Evolutionary conservation across 1,140 invertebrate genomes (phyloP).

Genomic region (Drosophila seguyi): DNA sequence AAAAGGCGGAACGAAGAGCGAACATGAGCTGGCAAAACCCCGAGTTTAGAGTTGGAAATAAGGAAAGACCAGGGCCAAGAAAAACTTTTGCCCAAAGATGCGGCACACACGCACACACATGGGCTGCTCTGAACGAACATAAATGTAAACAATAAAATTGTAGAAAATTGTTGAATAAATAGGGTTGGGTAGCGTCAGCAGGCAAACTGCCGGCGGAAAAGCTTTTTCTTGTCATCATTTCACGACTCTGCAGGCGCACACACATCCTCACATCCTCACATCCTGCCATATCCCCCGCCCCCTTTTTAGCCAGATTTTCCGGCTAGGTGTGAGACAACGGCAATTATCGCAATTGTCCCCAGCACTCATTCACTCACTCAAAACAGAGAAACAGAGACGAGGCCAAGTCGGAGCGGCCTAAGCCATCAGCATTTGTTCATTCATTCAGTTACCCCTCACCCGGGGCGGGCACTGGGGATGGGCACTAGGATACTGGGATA

Average conservation of each 20-base stretch:
- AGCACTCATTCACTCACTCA: slow-evolving; percentile 61
- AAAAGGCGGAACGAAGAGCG: slow-evolving; percentile 8
- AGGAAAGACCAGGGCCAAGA: slow-evolving; percentile 51
- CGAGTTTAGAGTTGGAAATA: slow-evolving; percentile 43
- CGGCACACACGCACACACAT: slow-evolving; percentile 25
- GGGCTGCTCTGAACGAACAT: slow-evolving; percentile 53
- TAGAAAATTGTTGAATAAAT: slow-evolving; percentile 69
- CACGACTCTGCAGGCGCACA: slow-evolving; percentile 61
- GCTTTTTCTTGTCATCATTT: slow-evolving; percentile 83
- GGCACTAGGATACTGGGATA: neutral
- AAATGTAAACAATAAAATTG: slow-evolving; percentile 84
- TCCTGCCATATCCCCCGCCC: neutral
- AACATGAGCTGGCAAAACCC: slow-evolving; percentile 15
- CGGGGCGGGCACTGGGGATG: neutral
- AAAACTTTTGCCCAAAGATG: slow-evolving; percentile 67
- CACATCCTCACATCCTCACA: neutral
- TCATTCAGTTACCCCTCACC: slow-evolving; percentile 48
- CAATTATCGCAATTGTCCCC: slow-evolving; percentile 82
- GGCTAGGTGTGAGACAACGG: slow-evolving; percentile 79
- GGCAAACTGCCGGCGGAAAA: slow-evolving; percentile 76
- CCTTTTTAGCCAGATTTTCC: slow-evolving; percentile 22
- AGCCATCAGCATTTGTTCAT: slow-evolving; percentile 76
- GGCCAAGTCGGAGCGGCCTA: slow-evolving; percentile 38
- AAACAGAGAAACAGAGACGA: slow-evolving; percentile 29
- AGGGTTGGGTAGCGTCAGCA: slow-evolving; percentile 53